Base-by-base conservation (phyloP, 2,113 vertebrate genomes). In the Leucopternis melanops region DNA sequence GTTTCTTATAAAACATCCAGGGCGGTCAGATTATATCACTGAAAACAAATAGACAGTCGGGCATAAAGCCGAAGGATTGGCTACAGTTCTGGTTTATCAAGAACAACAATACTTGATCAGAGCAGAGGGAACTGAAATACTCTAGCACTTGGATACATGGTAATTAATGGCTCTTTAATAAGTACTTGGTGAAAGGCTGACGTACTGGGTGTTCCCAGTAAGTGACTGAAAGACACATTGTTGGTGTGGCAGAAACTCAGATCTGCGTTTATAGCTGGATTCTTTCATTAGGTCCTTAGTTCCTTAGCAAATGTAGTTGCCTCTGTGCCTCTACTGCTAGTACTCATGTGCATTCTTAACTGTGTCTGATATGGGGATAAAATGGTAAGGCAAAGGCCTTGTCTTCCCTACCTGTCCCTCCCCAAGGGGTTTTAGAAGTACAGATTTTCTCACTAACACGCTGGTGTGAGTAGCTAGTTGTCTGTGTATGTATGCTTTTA, bases 101-200 rank as follows among this genome's bases (percentile, higher is more conserved):
- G 94, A 81, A 88, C 62, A 91, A 16, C 67, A 88, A 26, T 86
- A 50, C 65, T 66, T 71, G 57, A 66, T 59, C 3, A 5, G 58
- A 88, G 81, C 78, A 90, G 86, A 74, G 38, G 38, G 62, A 87
- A 80, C 67, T 20, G 16, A 77, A 95, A 49, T 88, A 55, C 63
- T 90, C 54, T 81, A 80, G 74, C 62, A 81, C 84, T 97, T 85
- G 59, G 78, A 57, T 70, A 82, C 34, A 2, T n/a, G 29, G 62
- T 91, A 95, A 96, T 97, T 96, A 94, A 69, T 96, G 81, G 31
- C n/a, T 82, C 50, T 62, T 91, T 96, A 96, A 96, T 96, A 90
- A 96, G 74, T 62, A 96, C 78, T 54, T 91, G 74, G 29, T 94
- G 93, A 97, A 92, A 96, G 58, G 87, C 92, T 93, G 81, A 77